Percentiles rank a stretch among this genome's conserved stretches.
phyloP scores from a whole-genome alignment of 2,888 invertebrate species.

The Scelioninae gen. 1 region DNA sequence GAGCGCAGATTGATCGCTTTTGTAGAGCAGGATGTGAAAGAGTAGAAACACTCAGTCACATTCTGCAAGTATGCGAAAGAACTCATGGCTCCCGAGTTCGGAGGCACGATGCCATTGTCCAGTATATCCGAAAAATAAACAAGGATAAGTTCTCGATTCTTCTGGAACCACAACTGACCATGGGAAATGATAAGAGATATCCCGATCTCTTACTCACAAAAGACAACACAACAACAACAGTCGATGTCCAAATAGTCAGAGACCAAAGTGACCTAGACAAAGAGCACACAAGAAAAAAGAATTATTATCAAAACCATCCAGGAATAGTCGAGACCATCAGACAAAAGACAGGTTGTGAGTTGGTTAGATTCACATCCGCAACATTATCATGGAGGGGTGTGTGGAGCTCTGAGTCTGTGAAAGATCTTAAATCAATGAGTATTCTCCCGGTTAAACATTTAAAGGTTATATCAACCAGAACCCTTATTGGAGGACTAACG shows the following conservation, averaged over 20 bases:
- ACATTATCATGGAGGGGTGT: too few species aligned
- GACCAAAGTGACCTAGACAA: constrained; percentile 13
- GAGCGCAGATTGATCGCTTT: neutral
- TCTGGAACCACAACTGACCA: neutral
- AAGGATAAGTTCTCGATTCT: neutral
- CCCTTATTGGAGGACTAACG: too few species aligned
- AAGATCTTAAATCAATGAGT: too few species aligned
- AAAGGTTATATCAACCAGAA: too few species aligned
- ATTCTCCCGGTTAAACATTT: too few species aligned
- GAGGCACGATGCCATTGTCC: constrained; percentile 75
- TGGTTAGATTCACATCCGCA: too few species aligned
- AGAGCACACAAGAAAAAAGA: neutral
- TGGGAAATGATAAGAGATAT: neutral
- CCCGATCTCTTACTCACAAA: constrained; percentile 56
- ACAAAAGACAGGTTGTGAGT: too few species aligned
- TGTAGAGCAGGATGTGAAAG: constrained; percentile 69
- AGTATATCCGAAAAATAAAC: neutral
- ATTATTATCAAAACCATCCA: neutral
- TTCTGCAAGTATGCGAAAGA: constrained; percentile 76
- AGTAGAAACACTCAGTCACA: constrained; percentile 73
- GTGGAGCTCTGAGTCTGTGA: too few species aligned
- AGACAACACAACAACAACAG: constrained; percentile 18
- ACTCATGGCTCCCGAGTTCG: constrained; percentile 78
- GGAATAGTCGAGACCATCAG: too few species aligned
- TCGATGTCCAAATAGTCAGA: constrained; percentile 66